Percentiles rank a stretch among this genome's conserved stretches.
These are phyloP conservation scores for Agapetus fuscipes DNA, from an alignment of 2,888 invertebrate species.

Conservation along the genomic window DNA sequence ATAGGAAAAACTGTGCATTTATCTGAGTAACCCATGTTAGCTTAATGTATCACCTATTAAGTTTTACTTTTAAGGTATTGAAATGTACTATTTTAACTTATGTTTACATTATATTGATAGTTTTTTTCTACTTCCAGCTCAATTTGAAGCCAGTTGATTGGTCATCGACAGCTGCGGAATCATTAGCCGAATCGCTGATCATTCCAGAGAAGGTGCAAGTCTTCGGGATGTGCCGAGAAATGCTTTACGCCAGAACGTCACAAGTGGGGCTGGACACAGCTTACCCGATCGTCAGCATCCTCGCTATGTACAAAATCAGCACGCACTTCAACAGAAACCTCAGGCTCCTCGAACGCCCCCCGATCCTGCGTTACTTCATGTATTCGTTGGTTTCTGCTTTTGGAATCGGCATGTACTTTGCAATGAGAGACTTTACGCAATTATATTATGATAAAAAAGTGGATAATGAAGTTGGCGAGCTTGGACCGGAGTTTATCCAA, in stretches of 20 bases:
- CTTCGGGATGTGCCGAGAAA: constrained; percentile 70
- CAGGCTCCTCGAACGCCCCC: constrained; percentile 46
- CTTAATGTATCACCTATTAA: too few relatives aligned
- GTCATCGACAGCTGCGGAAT: constrained; percentile 50
- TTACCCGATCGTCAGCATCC: constrained; percentile 39
- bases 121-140: constrained; percentile 37
- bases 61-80: too few relatives aligned
- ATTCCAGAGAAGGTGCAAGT: constrained; percentile 70
- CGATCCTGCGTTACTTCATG: constrained; percentile 32
- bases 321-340: constrained; percentile 42
- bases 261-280: constrained; percentile 48
- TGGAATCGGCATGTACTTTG: constrained; percentile 49
- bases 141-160: constrained; percentile 54
- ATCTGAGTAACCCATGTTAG: too few relatives aligned
- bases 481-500: constrained; percentile 53
- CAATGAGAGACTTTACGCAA: constrained; percentile 55
- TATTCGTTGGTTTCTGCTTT: constrained; percentile 51
- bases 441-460: constrained; percentile 50
- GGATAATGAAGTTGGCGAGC: constrained; percentile 51
- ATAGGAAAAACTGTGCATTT: too few relatives aligned
- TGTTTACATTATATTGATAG: neutral
- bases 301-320: constrained; percentile 44
- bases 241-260: constrained; percentile 51
- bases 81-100: too few relatives aligned
- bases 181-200: constrained; percentile 55